A percentile compares a stretch with the other conserved stretches of the same genome.
Evolutionary conservation across 2,113 vertebrate genomes (phyloP).

Genomic region (Orientallactaga bullata): DNA sequence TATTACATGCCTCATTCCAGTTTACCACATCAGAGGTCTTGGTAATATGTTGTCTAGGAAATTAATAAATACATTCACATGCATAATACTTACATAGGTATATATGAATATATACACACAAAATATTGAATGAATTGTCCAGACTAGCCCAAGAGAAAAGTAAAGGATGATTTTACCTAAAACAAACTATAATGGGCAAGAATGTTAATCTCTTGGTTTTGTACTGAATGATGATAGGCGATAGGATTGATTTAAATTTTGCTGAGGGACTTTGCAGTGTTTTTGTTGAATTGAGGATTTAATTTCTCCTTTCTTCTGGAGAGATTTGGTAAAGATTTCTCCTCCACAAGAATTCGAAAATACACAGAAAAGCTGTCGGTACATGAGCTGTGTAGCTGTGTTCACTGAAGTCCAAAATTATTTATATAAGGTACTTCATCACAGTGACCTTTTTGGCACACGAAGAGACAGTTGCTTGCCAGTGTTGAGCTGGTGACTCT

Average conservation of each 20-base stretch:
- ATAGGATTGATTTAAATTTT: neutral
- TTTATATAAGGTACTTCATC: conserved; percentile 1
- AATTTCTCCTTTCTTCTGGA: neutral
- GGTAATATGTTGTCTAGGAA: neutral
- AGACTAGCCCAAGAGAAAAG: neutral
- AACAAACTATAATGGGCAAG: neutral
- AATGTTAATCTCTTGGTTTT: neutral
- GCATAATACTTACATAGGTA: neutral
- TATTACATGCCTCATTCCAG: neutral
- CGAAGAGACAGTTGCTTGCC: neutral
- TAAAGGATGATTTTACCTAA: neutral
- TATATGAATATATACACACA: neutral
- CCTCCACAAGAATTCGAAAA: neutral
- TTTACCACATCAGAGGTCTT: neutral
- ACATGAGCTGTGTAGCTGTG: neutral
- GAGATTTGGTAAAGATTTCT: neutral
- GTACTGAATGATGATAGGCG: neutral
- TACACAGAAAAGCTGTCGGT: neutral
- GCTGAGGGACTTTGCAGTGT: neutral
- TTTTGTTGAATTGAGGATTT: neutral
- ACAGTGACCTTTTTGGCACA: neutral
- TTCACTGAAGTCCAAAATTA: neutral
- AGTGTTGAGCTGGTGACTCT: neutral
- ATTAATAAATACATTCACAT: no score
- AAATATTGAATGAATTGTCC: conserved; percentile 10